Evolutionary conservation across 2,113 vertebrate genomes (phyloP).

Genomic region (Eublepharis macularius): DNA sequence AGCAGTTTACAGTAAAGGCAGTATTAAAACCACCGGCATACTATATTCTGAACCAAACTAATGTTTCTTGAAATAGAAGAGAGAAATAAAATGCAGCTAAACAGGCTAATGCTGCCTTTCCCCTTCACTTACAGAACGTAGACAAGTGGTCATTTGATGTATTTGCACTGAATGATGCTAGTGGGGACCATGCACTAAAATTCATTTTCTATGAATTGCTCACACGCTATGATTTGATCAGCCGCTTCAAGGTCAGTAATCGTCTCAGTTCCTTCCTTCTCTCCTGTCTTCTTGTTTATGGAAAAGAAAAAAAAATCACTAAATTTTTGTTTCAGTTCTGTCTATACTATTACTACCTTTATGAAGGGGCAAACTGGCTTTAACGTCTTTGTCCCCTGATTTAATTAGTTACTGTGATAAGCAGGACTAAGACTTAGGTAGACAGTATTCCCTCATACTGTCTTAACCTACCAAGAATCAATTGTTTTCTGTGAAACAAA

Average conservation of each 20-base stretch:
- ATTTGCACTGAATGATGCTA: conserved; percentile 94
- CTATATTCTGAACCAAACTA: not conserved
- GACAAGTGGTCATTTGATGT: conserved; percentile 98
- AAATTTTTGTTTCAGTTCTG: not conserved
- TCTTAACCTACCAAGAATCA: not conserved
- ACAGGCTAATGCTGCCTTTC: conserved; percentile 17
- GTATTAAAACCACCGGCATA: not conserved
- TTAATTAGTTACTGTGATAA: not conserved
- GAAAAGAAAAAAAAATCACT: not conserved
- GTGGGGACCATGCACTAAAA: conserved; percentile 94
- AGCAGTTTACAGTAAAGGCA: not conserved
- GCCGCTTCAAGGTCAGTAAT: conserved; percentile 91
- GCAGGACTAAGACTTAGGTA: not conserved
- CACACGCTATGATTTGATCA: conserved; percentile 96
- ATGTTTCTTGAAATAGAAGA: not conserved
- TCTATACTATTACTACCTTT: not conserved
- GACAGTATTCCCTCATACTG: not conserved
- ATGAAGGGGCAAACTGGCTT: not conserved
- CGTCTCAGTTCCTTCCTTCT: conserved; percentile 3
- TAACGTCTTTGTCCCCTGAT: not conserved
- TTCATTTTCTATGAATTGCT: conserved; percentile 99
- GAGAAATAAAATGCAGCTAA: not conserved
- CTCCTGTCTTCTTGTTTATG: not conserved
- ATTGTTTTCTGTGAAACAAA: not conserved
- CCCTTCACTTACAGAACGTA: conserved; percentile 79